A percentile compares a stretch with the other conserved stretches of the same genome.
Conservation (phyloP, 2,113 vertebrate species). For the Macquaria australasica region DNA sequence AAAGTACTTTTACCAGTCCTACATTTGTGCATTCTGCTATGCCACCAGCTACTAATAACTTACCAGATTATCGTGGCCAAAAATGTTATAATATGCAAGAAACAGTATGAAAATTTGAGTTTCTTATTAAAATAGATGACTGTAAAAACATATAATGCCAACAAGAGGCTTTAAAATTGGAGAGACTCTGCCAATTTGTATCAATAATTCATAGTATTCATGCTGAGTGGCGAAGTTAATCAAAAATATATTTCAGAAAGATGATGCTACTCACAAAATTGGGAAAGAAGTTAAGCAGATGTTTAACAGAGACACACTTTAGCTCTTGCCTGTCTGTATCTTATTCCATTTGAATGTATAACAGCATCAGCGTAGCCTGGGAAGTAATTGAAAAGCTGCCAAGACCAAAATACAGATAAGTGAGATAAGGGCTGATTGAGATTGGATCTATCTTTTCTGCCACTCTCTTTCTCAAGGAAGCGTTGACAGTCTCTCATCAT, state of each 20-base stretch:
- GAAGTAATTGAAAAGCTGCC: conserved; percentile 20
- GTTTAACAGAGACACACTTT: background rate
- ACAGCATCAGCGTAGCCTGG: background rate
- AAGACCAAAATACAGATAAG: conserved; percentile 16
- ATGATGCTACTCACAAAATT: background rate
- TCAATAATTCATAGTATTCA: conserved; percentile 28
- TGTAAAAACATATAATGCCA: conserved; percentile 5
- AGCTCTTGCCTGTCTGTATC: background rate
- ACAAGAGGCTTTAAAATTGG: background rate
- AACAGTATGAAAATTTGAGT: background rate
- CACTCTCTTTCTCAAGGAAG: background rate
- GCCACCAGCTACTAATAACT: background rate
- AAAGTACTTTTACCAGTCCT: background rate
- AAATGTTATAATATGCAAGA: background rate
- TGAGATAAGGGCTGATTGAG: background rate
- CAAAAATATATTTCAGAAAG: conserved; percentile 31
- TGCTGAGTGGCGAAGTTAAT: background rate
- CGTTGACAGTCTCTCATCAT: conserved; percentile 13
- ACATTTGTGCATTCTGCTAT: background rate
- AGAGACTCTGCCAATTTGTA: background rate
- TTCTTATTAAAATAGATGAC: conserved; percentile 26
- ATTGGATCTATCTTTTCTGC: background rate
- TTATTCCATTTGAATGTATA: background rate
- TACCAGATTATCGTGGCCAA: background rate
- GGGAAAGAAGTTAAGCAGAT: background rate